A percentile compares a stretch with the other conserved stretches of the same genome.
Evolutionary conservation across 2,888 invertebrate genomes (phyloP).

Genomic region (Heliconius hortense): DNA sequence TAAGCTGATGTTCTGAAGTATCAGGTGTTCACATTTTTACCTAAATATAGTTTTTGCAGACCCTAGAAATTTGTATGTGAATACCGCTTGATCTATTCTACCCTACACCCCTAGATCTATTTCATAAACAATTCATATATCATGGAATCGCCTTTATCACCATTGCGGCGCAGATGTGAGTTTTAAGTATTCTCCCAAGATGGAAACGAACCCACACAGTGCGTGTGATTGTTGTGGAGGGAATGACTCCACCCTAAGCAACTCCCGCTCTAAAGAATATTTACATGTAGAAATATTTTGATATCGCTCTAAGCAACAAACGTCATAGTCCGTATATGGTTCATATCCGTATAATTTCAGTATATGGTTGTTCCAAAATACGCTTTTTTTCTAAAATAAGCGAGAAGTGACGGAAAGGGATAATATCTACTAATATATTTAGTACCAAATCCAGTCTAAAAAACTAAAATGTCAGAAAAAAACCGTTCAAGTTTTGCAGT

Average conservation of each 20-base stretch:
- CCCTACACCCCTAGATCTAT: not conserved
- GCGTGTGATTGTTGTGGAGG: not conserved
- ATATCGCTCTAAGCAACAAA: too few species aligned
- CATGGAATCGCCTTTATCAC: not conserved
- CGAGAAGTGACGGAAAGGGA: too few species aligned
- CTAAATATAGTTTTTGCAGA: not conserved
- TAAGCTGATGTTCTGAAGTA: not conserved
- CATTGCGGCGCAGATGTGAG: not conserved
- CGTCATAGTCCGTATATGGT: too few species aligned
- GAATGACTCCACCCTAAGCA: too few species aligned
- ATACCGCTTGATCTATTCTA: not conserved
- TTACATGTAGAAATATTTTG: too few species aligned
- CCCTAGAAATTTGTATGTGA: not conserved
- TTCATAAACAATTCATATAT: conserved; percentile 10
- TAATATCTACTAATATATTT: too few species aligned
- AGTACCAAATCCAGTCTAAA: too few species aligned
- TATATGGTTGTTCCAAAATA: too few species aligned
- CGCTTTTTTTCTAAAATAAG: too few species aligned
- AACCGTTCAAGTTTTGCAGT: too few species aligned
- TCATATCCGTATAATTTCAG: too few species aligned
- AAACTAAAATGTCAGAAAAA: too few species aligned
- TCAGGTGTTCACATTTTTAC: not conserved
- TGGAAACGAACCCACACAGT: not conserved
- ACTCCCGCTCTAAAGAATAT: not conserved
- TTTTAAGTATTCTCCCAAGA: not conserved